A percentile compares a stretch with the other conserved stretches of the same genome.
These are phyloP conservation scores for Nemoura dubitans DNA, from an alignment of 2,888 invertebrate species.

Conservation along the genomic window DNA sequence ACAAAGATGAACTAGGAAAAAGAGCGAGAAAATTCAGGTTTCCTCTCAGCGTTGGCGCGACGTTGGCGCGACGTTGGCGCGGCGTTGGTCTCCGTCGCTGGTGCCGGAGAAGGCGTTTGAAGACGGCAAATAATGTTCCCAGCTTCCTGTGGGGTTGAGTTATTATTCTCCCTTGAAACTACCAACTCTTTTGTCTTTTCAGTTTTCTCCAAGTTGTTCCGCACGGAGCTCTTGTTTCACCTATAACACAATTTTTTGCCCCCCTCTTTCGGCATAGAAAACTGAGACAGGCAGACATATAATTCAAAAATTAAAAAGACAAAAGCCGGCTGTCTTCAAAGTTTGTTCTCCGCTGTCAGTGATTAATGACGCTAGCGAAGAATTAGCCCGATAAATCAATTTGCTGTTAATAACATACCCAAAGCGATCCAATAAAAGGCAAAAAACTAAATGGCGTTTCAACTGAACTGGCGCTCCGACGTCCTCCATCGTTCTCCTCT, in stretches of 20 bases:
- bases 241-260: constrained; percentile 27
- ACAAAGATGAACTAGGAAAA: constrained; percentile 47
- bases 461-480: neutral
- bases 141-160: constrained; percentile 47
- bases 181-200: constrained; percentile 40
- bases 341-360: constrained; percentile 7
- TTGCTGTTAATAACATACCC: neutral
- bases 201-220: constrained; percentile 36
- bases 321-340: neutral
- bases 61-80: constrained; percentile 37
- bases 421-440: neutral
- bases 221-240: constrained; percentile 17
- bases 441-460: neutral
- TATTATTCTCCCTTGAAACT: constrained; percentile 46
- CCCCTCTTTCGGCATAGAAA: neutral
- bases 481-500: neutral
- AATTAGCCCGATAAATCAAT: neutral
- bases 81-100: neutral
- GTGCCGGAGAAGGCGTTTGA: constrained; percentile 37
- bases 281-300: constrained; percentile 33
- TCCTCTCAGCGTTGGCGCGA: constrained; percentile 29
- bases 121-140: constrained; percentile 46
- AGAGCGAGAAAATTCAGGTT: constrained; percentile 47
- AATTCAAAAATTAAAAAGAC: constrained; percentile 24
- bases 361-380: neutral